phyloP scores from a whole-genome alignment of 2,113 vertebrate genomes.

The Scytalopus superciliaris region DNA sequence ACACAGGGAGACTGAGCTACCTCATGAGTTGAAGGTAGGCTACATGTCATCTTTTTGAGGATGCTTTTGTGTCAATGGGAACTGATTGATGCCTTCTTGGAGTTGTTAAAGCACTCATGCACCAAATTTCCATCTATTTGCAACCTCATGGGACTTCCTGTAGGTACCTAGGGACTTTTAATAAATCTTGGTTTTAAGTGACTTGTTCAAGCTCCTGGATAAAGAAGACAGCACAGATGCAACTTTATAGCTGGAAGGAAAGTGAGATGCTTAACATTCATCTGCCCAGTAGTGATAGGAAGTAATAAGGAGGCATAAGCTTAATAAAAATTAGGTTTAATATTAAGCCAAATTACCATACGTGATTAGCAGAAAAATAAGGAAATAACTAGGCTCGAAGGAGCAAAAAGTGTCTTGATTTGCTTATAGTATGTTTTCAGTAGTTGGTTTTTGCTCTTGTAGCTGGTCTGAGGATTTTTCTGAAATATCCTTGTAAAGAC shows the following conservation, averaged over 20 bases:
- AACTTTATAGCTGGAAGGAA: not conserved
- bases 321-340: not conserved
- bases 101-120: not conserved
- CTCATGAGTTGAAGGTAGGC: not conserved
- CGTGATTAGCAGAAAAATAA: not conserved
- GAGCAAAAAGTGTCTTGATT: not conserved
- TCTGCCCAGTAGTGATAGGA: not conserved
- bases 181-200: not conserved
- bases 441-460: not conserved
- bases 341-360: not conserved
- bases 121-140: not conserved
- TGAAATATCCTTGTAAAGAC: conserved; percentile 50
- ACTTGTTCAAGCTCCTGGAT: not conserved
- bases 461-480: not conserved
- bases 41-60: not conserved
- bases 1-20: not conserved
- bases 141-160: not conserved
- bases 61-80: not conserved
- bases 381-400: not conserved
- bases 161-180: not conserved
- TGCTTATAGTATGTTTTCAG: not conserved
- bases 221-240: not conserved
- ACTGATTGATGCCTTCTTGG: not conserved
- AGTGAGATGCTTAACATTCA: not conserved
- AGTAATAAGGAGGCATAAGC: not conserved